Conservation (phyloP, 2,797 vertebrate genomes). For the Perodicticus potto region DNA sequence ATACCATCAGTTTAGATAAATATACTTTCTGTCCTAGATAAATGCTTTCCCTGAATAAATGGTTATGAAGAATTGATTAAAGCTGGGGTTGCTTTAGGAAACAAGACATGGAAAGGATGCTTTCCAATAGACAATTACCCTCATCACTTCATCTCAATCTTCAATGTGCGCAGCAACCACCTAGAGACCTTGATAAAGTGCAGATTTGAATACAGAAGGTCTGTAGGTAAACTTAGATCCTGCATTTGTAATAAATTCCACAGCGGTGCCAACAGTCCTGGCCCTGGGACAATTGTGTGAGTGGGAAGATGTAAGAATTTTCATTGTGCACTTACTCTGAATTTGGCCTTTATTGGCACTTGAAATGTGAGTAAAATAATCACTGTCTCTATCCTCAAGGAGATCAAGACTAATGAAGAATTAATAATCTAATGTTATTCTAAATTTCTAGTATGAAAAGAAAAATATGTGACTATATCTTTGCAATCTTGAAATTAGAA, state of each 20-base stretch:
- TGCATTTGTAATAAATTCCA: not conserved
- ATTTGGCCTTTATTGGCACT: not conserved
- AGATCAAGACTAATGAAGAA: not conserved
- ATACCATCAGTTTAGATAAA: no score
- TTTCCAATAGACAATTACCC: no score
- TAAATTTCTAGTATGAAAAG: not conserved
- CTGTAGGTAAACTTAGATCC: not conserved
- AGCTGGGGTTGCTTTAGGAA: no score
- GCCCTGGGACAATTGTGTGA: not conserved
- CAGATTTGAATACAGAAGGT: not conserved
- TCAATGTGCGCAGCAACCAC: no score
- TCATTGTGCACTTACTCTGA: not conserved
- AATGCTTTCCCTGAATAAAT: no score
- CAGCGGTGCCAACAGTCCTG: not conserved
- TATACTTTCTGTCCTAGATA: no score
- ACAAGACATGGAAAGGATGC: no score
- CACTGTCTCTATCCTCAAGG: not conserved
- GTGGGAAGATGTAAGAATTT: not conserved
- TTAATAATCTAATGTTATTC: not conserved
- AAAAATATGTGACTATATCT: not conserved
- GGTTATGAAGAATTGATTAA: no score
- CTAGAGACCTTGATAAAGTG: not conserved
- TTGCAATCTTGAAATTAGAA: slow-evolving; percentile 1
- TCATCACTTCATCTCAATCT: no score
- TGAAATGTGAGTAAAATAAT: slow-evolving; percentile 15